A percentile compares a stretch with the other conserved stretches of the same genome.
Conservation (phyloP, 2,797 vertebrate genomes). For the Masticophis lateralis region DNA sequence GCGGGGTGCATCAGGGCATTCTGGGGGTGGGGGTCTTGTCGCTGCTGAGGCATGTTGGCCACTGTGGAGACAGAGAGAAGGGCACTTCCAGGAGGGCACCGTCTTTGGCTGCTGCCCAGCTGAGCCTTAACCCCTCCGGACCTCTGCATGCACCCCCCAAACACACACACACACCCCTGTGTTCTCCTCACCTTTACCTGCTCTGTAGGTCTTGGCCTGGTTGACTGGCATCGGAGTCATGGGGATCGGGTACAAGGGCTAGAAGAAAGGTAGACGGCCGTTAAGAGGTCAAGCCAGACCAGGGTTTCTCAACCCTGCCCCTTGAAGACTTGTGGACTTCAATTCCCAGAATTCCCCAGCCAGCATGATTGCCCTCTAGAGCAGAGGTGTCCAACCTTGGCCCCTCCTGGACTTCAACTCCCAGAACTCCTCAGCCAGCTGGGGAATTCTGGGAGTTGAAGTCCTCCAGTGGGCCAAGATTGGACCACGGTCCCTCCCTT, state of each 20-base stretch:
- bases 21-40: constrained; percentile 95
- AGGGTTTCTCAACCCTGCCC: background rate
- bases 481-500: background rate
- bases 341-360: background rate
- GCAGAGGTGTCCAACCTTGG: background rate
- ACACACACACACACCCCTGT: constrained; percentile 7
- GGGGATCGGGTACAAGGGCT: constrained; percentile 97
- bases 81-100: fast-evolving
- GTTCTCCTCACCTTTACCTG: constrained; percentile 99
- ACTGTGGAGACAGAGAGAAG: constrained; percentile 71
- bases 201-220: constrained; percentile 99
- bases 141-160: constrained; percentile 72
- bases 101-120: background rate
- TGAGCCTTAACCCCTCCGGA: background rate
- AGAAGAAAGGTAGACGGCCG: constrained; percentile 42
- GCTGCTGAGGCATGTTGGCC: constrained; percentile 95
- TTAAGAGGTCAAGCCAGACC: background rate
- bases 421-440: background rate
- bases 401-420: background rate
- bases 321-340: background rate
- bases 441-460: background rate
- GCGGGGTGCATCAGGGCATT: constrained; percentile 97
- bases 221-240: constrained; percentile 97
- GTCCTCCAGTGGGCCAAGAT: background rate
- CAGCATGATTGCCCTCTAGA: too few species aligned